Conservation (phyloP, 2,888 invertebrate species). For the Nymphalis urticae region DNA sequence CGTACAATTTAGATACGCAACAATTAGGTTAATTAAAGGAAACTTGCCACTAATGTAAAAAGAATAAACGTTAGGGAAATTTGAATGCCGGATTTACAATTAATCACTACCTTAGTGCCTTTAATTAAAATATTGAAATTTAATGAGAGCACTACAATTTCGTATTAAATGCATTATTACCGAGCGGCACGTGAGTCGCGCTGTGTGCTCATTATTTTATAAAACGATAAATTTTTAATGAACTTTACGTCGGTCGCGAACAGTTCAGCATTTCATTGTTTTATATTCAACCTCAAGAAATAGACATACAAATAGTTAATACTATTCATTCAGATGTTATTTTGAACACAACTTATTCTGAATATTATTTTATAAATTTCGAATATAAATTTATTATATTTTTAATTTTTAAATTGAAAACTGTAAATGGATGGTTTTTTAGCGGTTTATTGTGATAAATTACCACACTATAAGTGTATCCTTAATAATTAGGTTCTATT, state of each 20-base stretch:
- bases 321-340: not conserved
- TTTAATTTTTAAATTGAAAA: no score
- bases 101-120: slow-evolving; percentile 35
- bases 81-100: slow-evolving; percentile 31
- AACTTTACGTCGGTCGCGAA: slow-evolving; percentile 43
- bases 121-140: slow-evolving; percentile 54
- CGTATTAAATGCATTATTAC: slow-evolving; percentile 50
- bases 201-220: slow-evolving; percentile 52
- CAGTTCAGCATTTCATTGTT: slow-evolving; percentile 45
- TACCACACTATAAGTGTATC: no score
- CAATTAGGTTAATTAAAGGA: slow-evolving; percentile 30
- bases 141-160: slow-evolving; percentile 49
- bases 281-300: slow-evolving; percentile 25
- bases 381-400: no score
- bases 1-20: slow-evolving; percentile 2
- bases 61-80: slow-evolving; percentile 25
- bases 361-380: no score
- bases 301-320: not conserved
- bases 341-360: not conserved
- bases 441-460: no score
- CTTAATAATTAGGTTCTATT: no score
- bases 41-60: slow-evolving; percentile 19
- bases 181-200: slow-evolving; percentile 45
- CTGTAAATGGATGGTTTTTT: no score
- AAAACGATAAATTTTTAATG: slow-evolving; percentile 54